Evolutionary conservation across 2,888 invertebrate genomes (phyloP).

Genomic region (Heliconius ismenius): DNA sequence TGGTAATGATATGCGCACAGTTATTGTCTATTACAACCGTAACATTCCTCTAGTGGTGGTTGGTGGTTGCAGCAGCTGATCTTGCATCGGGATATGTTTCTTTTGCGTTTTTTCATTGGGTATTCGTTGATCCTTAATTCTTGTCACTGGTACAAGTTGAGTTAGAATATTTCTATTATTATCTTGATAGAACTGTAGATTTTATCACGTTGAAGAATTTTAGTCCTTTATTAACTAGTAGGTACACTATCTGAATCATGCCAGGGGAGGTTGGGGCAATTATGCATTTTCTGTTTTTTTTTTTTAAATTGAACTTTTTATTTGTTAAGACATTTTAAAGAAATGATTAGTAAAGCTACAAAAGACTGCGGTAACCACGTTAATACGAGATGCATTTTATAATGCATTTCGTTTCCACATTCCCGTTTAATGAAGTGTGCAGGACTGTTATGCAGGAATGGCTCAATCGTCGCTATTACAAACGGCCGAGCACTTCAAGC

Average conservation of each 20-base stretch:
- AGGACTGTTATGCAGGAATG: conserved; percentile 48
- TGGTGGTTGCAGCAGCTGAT: conserved; percentile 27
- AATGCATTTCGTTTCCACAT: conserved; percentile 70
- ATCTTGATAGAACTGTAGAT: neutral
- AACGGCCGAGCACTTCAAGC: conserved; percentile 23
- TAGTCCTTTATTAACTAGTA: neutral
- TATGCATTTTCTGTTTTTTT: neutral
- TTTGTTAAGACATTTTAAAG: neutral
- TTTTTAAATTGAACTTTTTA: neutral
- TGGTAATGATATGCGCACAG: conserved; percentile 38
- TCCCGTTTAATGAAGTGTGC: conserved; percentile 65
- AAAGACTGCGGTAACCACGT: neutral
- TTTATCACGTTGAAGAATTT: too few relatives aligned
- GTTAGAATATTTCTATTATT: neutral
- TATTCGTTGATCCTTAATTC: neutral
- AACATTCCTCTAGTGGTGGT: conserved; percentile 29
- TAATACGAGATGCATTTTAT: conserved; percentile 32
- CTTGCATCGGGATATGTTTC: neutral
- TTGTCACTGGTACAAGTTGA: too few relatives aligned
- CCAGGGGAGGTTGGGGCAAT: too few relatives aligned
- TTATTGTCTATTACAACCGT: conserved; percentile 39
- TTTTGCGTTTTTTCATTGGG: neutral
- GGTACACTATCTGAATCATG: neutral
- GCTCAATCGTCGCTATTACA: conserved; percentile 12
- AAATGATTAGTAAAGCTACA: neutral